Conservation (phyloP, 2,113 vertebrate species). For the Pipra filicauda region DNA sequence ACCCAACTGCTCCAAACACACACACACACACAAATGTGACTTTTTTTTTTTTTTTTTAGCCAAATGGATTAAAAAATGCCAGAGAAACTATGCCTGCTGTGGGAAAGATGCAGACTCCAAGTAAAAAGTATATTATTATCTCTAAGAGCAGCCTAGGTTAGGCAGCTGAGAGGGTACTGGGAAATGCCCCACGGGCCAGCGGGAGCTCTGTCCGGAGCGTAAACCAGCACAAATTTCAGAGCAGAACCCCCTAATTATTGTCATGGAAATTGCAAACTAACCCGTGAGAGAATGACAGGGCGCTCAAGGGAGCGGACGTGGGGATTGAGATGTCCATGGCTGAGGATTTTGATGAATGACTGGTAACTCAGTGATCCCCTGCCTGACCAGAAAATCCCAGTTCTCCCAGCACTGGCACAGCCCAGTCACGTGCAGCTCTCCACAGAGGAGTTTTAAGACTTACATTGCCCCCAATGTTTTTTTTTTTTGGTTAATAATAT, state of each 20-base stretch:
- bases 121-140: slow-evolving; percentile 50
- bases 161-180: background rate
- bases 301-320: background rate
- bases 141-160: background rate
- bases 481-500: background rate
- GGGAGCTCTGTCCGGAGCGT: background rate
- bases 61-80: background rate
- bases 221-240: background rate
- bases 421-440: background rate
- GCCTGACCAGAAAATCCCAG: background rate
- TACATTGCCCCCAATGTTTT: background rate
- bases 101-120: slow-evolving; percentile 38
- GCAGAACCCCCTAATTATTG: slow-evolving; percentile 46
- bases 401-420: background rate
- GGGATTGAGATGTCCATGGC: background rate
- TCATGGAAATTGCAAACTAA: slow-evolving; percentile 17
- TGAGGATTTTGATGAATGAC: background rate
- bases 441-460: fast-evolving
- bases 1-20: background rate
- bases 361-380: background rate
- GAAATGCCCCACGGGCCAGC: background rate
- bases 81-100: slow-evolving; percentile 33
- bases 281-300: background rate
- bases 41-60: background rate
- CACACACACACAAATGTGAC: background rate